Percentiles rank a stretch among this genome's conserved stretches.
Evolutionary conservation across 2,797 vertebrate species (phyloP).

Genomic region (Karalla daura): DNA sequence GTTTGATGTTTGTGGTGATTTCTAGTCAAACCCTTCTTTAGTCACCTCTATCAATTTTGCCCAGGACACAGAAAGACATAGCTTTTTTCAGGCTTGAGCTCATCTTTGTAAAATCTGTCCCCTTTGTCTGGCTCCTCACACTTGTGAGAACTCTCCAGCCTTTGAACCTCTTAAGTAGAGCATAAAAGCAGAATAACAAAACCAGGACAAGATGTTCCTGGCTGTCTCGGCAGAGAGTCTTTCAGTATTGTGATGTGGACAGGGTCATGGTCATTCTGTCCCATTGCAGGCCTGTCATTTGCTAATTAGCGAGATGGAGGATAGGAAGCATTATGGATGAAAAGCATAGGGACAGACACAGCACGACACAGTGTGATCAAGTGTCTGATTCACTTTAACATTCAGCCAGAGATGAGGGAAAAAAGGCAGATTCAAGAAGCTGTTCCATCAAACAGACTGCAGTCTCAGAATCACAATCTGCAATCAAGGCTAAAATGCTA

Average conservation of each 20-base stretch:
- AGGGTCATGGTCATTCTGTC: slow-evolving; percentile 55
- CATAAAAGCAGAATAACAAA: slow-evolving; percentile 27
- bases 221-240: slow-evolving; percentile 27
- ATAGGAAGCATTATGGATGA: slow-evolving; percentile 16
- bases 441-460: not conserved
- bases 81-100: not conserved
- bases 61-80: not conserved
- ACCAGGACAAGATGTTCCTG: slow-evolving; percentile 53
- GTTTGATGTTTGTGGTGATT: not conserved
- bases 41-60: not conserved
- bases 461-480: slow-evolving; percentile 2
- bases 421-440: not conserved
- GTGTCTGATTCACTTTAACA: slow-evolving; percentile 27
- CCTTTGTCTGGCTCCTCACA: slow-evolving; percentile 13
- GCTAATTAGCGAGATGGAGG: slow-evolving; percentile 41
- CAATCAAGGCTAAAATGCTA: slow-evolving; percentile 28
- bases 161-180: slow-evolving; percentile 23
- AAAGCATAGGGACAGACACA: slow-evolving; percentile 23
- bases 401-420: not conserved
- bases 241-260: slow-evolving; percentile 36
- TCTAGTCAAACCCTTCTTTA: not conserved
- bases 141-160: slow-evolving; percentile 1
- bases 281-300: slow-evolving; percentile 34
- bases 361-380: slow-evolving; percentile 5
- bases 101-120: not conserved